Evolutionary conservation across 2,797 vertebrate genomes (phyloP).

Genomic region (Thunnus albacares): DNA sequence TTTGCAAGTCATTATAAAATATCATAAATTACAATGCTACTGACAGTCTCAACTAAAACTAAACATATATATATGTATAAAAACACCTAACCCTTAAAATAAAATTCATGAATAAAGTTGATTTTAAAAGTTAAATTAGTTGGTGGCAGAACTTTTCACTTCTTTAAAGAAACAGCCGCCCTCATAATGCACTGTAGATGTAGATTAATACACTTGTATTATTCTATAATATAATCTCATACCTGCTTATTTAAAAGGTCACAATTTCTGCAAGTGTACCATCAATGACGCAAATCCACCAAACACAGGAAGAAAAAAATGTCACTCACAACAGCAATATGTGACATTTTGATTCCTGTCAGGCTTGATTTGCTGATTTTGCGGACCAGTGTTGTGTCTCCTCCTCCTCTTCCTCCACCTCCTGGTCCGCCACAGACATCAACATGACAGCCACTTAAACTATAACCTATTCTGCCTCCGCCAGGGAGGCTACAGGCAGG

Average conservation of each 20-base stretch:
- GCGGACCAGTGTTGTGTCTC: background rate
- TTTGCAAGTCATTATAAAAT: background rate
- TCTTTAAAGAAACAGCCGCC: background rate
- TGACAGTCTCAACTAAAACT: background rate
- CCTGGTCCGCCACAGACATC: constrained; percentile 47
- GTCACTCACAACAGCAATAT: background rate
- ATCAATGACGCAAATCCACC: background rate
- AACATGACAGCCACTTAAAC: constrained; percentile 73
- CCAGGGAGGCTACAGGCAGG: constrained; percentile 47
- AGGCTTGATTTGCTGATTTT: constrained; percentile 36
- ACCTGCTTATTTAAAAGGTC: background rate
- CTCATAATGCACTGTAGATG: background rate
- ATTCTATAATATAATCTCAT: background rate
- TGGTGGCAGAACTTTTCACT: background rate
- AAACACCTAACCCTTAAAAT: too few species aligned
- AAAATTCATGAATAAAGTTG: background rate
- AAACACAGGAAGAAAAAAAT: background rate
- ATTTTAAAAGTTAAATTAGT: background rate
- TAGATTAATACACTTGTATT: background rate
- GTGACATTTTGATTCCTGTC: constrained; percentile 40
- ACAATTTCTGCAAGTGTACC: background rate
- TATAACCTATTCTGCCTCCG: constrained; percentile 60
- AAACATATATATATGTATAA: background rate
- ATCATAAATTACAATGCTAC: background rate
- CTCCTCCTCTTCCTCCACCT: constrained; percentile 8